phyloP scores from a whole-genome alignment of 2,888 invertebrate species.

The Amblyteles armatorius region DNA sequence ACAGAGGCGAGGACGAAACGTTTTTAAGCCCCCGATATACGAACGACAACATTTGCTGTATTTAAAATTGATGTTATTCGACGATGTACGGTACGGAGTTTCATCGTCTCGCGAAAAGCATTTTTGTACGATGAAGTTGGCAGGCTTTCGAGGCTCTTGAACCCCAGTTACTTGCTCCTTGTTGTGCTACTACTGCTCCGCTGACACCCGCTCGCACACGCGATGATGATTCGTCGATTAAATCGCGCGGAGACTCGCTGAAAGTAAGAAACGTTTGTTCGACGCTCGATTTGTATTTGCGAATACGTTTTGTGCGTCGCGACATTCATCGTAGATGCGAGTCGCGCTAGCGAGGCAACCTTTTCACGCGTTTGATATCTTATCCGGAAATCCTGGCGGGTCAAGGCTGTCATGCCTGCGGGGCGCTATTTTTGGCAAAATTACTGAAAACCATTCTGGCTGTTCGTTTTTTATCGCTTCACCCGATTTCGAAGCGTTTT shows the following conservation, averaged over 20 bases:
- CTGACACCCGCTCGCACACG: not conserved
- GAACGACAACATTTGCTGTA: constrained; percentile 6
- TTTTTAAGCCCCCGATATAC: not conserved
- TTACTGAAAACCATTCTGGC: not conserved
- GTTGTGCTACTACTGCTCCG: not conserved
- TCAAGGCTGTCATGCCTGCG: not conserved
- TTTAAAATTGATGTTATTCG: constrained; percentile 6
- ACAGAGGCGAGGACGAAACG: not conserved
- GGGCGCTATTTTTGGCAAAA: not conserved
- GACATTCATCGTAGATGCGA: not conserved
- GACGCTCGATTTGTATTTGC: not conserved
- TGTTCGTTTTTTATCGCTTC: not conserved
- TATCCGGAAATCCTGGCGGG: not conserved
- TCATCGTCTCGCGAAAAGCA: constrained; percentile 35
- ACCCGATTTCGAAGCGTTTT: too few species aligned
- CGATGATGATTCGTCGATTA: not conserved
- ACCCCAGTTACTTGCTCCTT: not conserved
- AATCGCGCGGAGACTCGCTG: not conserved
- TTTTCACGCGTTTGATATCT: not conserved
- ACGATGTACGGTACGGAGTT: constrained; percentile 6
- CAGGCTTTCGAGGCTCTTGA: constrained; percentile 10
- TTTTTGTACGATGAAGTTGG: constrained; percentile 23
- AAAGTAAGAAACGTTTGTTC: not conserved
- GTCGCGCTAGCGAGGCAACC: not conserved
- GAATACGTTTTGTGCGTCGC: not conserved